Conservation (phyloP, 2,888 invertebrate genomes). For the Drosophila cracens region DNA sequence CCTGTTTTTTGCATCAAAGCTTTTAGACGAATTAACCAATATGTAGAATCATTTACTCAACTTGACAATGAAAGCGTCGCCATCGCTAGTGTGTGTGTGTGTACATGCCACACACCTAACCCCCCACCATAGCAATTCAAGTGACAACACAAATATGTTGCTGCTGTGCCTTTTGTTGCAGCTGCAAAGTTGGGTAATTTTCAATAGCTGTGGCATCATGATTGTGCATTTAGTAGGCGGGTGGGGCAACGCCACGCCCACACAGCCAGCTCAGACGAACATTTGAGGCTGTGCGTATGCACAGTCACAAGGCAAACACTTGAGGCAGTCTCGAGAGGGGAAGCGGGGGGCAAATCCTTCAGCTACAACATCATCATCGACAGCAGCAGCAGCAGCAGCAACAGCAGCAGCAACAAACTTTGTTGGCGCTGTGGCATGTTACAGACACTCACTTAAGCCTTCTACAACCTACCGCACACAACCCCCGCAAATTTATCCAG, state of each 20-base stretch:
- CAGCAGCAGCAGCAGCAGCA: slow-evolving; percentile 23
- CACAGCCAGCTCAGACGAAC: slow-evolving; percentile 7
- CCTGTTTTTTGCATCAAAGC: slow-evolving; percentile 65
- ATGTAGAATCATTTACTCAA: slow-evolving; percentile 49
- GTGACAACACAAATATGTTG: slow-evolving; percentile 54
- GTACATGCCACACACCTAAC: slow-evolving; percentile 4
- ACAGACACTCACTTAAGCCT: slow-evolving; percentile 39
- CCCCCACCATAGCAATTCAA: slow-evolving; percentile 28
- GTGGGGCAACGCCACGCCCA: slow-evolving; percentile 28
- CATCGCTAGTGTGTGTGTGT: slow-evolving; percentile 3
- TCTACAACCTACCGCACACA: background rate
- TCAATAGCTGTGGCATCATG: slow-evolving; percentile 53
- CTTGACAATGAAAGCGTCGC: slow-evolving; percentile 63
- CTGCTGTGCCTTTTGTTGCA: slow-evolving; percentile 22
- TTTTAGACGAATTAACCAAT: slow-evolving; percentile 78
- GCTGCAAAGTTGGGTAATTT: slow-evolving; percentile 29
- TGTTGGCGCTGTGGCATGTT: slow-evolving; percentile 47
- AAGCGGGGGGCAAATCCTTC: slow-evolving; percentile 46
- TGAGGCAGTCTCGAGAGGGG: slow-evolving; percentile 14
- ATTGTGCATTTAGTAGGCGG: slow-evolving; percentile 75
- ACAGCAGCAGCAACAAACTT: slow-evolving; percentile 51
- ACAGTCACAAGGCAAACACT: slow-evolving; percentile 73
- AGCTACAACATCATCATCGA: slow-evolving; percentile 56
- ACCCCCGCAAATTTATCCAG: background rate
- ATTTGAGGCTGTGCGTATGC: slow-evolving; percentile 52